Conservation (phyloP, 1,140 invertebrate species). For the Drosophila pruinosa region DNA sequence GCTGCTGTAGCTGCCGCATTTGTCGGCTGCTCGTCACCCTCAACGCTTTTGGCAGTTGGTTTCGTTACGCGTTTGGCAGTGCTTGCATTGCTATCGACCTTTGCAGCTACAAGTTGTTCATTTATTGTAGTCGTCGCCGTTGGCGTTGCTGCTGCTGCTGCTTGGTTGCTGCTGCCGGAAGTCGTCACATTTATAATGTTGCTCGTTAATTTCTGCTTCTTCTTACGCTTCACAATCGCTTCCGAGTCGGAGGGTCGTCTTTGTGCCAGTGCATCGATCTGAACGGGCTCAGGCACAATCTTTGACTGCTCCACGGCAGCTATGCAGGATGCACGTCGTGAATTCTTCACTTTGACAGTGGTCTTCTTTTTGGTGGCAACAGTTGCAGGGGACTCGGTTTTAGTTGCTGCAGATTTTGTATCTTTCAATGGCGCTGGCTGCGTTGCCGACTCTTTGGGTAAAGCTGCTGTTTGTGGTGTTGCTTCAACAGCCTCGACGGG, state of each 20-base stretch:
- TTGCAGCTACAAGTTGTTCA: slow-evolving; percentile 59
- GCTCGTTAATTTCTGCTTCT: slow-evolving; percentile 71
- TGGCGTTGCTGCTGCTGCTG: slow-evolving; percentile 15
- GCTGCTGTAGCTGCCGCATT: slow-evolving; percentile 3
- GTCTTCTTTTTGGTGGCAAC: slow-evolving; percentile 54
- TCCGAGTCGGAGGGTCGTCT: slow-evolving; percentile 77
- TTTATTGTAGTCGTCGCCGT: slow-evolving; percentile 23
- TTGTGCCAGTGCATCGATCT: slow-evolving; percentile 59
- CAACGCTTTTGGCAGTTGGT: slow-evolving; percentile 59
- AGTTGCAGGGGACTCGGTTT: background rate
- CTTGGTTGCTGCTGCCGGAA: slow-evolving; percentile 19
- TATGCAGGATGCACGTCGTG: slow-evolving; percentile 70
- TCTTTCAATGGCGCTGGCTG: background rate
- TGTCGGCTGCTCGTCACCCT: slow-evolving; percentile 27
- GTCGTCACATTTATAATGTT: slow-evolving; percentile 3
- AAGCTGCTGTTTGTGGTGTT: background rate
- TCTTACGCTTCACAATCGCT: slow-evolving; percentile 72
- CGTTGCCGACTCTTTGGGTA: slow-evolving; percentile 43
- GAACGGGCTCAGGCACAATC: slow-evolving; percentile 61
- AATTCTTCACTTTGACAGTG: slow-evolving; percentile 51
- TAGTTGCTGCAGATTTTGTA: background rate
- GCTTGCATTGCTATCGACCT: slow-evolving; percentile 58
- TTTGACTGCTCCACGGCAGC: slow-evolving; percentile 74
- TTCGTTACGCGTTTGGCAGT: slow-evolving; percentile 50
- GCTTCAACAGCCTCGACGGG: slow-evolving; percentile 18